These are phyloP conservation scores for Helicorthomorpha holstii DNA, from an alignment of 1,140 invertebrate species.

Conservation along the genomic window DNA sequence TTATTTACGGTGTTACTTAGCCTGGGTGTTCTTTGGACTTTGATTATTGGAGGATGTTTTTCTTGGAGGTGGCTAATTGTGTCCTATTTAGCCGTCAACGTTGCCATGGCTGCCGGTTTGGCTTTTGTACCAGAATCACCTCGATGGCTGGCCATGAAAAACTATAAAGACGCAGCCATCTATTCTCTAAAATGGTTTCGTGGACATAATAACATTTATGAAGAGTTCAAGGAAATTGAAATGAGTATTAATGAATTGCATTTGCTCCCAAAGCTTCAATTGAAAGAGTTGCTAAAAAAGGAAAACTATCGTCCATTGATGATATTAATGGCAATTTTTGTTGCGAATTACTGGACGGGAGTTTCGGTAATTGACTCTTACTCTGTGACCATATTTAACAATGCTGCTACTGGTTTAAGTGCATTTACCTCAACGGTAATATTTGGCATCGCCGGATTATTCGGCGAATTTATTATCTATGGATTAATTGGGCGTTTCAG, in stretches of 20 bases:
- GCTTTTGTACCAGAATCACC: conserved; percentile 6
- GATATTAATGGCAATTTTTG: conserved; percentile 54
- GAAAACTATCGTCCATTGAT: conserved; percentile 39
- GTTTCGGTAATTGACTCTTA: conserved; percentile 52
- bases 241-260: conserved; percentile 11
- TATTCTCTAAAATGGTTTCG: conserved; percentile 1
- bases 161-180: not conserved
- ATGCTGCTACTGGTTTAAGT: conserved; percentile 22
- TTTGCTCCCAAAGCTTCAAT: conserved; percentile 2
- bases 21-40: conserved; percentile 6
- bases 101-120: not conserved
- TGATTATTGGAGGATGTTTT: not conserved
- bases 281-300: not conserved
- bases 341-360: conserved; percentile 56
- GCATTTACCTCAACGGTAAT: conserved; percentile 46
- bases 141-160: conserved; percentile 6
- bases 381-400: conserved; percentile 42
- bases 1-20: not conserved
- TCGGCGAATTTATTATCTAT: conserved; percentile 38
- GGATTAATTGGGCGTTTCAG: conserved; percentile 39
- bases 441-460: conserved; percentile 56
- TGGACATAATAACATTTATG: conserved; percentile 4
- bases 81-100: not conserved
- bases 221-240: conserved; percentile 7
- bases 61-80: not conserved